Conservation (phyloP, 2,888 invertebrate species). For the Nymphalis polychloros region DNA sequence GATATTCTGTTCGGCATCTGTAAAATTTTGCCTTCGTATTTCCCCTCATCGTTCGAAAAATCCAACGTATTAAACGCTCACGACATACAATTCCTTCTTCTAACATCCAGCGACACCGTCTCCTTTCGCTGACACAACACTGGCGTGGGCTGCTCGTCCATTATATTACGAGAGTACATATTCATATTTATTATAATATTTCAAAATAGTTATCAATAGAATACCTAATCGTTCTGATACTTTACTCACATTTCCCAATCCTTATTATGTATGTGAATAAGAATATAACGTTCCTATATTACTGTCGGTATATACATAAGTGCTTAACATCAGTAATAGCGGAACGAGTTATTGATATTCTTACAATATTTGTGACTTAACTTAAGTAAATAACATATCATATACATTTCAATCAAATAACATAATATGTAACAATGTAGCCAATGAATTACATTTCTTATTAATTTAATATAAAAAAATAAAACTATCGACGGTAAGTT, state of each 20-base stretch:
- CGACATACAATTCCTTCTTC: conserved; percentile 1
- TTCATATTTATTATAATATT: not conserved
- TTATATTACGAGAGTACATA: not conserved
- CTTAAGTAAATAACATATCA: not conserved
- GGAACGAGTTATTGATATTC: not conserved
- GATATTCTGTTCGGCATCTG: not conserved
- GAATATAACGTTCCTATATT: not conserved
- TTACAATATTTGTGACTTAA: not conserved
- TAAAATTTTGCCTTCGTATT: conserved; percentile 3
- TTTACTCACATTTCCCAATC: conserved; percentile 26
- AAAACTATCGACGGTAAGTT: not conserved
- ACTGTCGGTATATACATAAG: not conserved
- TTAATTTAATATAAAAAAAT: not conserved
- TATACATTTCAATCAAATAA: not conserved
- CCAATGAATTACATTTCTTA: no score
- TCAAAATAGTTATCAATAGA: no score
- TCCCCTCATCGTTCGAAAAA: conserved; percentile 17
- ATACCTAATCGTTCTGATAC: conserved; percentile 10
- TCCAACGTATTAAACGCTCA: not conserved
- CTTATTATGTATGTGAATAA: not conserved
- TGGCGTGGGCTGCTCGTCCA: conserved; percentile 3
- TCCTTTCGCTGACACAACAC: conserved; percentile 23
- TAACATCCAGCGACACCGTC: not conserved
- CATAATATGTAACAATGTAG: not conserved
- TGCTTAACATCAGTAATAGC: not conserved